These are phyloP conservation scores for Microctenopoma steveboyesi DNA, from an alignment of 2,797 vertebrate genomes.

Conservation along the genomic window DNA sequence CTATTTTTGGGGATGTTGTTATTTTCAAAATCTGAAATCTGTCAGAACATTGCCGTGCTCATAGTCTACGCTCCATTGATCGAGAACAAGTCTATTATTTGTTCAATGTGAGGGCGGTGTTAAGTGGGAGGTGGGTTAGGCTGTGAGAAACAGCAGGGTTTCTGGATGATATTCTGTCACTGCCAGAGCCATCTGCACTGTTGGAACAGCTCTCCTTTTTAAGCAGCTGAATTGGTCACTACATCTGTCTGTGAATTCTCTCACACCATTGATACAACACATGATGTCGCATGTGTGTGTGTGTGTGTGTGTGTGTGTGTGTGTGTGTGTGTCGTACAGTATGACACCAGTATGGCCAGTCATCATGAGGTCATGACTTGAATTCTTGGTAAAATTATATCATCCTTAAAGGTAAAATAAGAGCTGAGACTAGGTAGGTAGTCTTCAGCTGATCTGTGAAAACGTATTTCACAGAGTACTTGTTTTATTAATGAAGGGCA, in stretches of 20 bases:
- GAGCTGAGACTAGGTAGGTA: background rate
- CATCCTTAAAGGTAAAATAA: background rate
- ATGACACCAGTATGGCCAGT: background rate
- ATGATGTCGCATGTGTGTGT: background rate
- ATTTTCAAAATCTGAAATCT: constrained; percentile 10
- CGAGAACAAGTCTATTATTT: constrained; percentile 47
- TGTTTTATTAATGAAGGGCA: constrained; percentile 22
- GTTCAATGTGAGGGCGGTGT: constrained; percentile 57
- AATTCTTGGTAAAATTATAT: background rate
- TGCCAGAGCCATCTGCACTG: constrained; percentile 70
- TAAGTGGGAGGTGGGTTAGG: constrained; percentile 70
- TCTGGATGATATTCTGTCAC: constrained; percentile 58
- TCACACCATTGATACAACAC: constrained; percentile 50
- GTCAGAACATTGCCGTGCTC: background rate
- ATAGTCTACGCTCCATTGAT: constrained; percentile 23
- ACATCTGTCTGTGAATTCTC: constrained; percentile 63
- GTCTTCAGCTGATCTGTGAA: background rate
- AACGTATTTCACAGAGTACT: background rate
- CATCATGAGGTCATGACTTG: background rate
- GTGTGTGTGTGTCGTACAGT: background rate
- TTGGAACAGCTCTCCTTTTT: constrained; percentile 54
- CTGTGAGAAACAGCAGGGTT: constrained; percentile 62
- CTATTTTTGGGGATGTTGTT: background rate
- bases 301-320: background rate
- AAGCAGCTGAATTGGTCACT: constrained; percentile 38